Percentiles rank a stretch among this genome's conserved stretches.
phyloP scores from a whole-genome alignment of 2,797 vertebrate genomes.

The Lemur catta region DNA sequence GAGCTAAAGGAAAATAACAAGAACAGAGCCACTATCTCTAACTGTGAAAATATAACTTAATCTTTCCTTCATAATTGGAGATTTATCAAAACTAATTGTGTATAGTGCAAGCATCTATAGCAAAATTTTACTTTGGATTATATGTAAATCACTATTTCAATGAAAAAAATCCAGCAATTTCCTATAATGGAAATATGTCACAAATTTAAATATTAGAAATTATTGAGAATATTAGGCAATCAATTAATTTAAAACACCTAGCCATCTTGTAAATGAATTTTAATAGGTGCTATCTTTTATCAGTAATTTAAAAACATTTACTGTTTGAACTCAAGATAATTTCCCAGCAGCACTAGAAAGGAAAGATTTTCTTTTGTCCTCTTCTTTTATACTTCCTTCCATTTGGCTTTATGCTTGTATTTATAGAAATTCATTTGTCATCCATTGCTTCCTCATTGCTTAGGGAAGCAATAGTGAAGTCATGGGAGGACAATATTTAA shows the following conservation, averaged over 20 bases:
- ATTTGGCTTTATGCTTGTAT: neutral
- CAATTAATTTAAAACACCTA: neutral
- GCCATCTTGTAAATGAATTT: neutral
- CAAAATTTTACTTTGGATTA: neutral
- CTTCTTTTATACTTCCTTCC: neutral
- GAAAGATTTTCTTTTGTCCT: neutral
- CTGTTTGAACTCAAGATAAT: neutral
- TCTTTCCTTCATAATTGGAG: neutral
- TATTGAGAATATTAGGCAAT: neutral
- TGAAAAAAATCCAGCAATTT: neutral
- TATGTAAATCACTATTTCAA: neutral
- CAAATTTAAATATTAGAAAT: neutral
- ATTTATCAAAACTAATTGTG: neutral
- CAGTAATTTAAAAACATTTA: neutral
- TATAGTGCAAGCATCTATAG: neutral
- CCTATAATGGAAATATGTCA: neutral
- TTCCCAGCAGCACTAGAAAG: neutral
- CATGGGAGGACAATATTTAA: neutral
- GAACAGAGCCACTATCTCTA: neutral
- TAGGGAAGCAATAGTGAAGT: neutral
- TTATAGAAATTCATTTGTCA: neutral
- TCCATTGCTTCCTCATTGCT: neutral
- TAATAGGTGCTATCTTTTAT: neutral
- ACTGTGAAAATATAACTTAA: neutral
- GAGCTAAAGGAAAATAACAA: neutral